Conservation (phyloP, 1,140 invertebrate species). For the Homarus americanus region DNA sequence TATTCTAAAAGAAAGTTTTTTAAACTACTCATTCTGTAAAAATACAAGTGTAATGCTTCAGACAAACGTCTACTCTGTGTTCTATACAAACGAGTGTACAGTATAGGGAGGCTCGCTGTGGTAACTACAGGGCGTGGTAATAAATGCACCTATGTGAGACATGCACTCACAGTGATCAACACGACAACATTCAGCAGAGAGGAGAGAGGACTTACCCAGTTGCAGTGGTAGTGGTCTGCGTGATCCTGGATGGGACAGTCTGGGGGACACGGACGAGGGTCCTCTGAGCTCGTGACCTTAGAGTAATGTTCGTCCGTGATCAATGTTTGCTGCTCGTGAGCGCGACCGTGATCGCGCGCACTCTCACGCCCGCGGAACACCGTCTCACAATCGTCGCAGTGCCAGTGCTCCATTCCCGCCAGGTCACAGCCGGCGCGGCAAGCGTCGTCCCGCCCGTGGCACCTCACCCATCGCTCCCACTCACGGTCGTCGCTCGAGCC, state of each 20-base stretch:
- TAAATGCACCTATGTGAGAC: too few species aligned
- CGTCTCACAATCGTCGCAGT: conserved; percentile 85
- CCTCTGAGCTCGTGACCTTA: conserved; percentile 81
- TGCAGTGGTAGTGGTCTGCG: conserved; percentile 89
- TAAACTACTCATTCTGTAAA: too few species aligned
- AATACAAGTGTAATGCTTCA: too few species aligned
- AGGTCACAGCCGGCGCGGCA: conserved; percentile 83
- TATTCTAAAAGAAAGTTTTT: too few species aligned
- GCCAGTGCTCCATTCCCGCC: conserved; percentile 87
- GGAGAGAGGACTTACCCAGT: conserved; percentile 79
- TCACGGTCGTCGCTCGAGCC: conserved; percentile 56
- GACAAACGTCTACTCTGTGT: too few species aligned
- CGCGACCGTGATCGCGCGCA: conserved; percentile 89
- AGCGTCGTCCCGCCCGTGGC: conserved; percentile 79
- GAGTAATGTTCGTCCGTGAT: conserved; percentile 89
- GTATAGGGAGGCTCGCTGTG: too few species aligned
- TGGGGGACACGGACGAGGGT: conserved; percentile 81
- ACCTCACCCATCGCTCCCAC: conserved; percentile 69
- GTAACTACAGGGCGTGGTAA: too few species aligned
- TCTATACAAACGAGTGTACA: too few species aligned
- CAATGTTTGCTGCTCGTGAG: conserved; percentile 91
- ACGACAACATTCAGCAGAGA: not conserved
- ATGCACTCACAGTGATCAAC: not conserved
- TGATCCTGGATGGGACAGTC: conserved; percentile 81
- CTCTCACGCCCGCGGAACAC: conserved; percentile 87